Percentiles rank a stretch among this genome's conserved stretches.
Conservation (phyloP, 2,888 invertebrate genomes). For the Cistogaster globosa region DNA sequence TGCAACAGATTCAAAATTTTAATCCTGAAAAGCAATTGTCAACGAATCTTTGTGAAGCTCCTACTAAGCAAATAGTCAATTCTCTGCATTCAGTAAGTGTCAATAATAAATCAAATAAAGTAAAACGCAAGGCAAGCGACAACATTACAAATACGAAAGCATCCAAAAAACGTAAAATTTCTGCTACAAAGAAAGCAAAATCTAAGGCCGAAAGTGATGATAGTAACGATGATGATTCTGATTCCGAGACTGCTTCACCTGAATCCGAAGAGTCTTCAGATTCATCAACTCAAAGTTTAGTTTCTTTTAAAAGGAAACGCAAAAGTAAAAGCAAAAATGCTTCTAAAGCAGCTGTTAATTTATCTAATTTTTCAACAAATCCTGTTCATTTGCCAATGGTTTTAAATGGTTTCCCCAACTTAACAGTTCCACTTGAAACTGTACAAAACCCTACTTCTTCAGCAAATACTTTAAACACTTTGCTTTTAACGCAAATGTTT, state of each 20-base stretch:
- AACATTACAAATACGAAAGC: constrained; percentile 46
- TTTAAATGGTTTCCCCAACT: constrained; percentile 47
- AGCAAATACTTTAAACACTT: constrained; percentile 68
- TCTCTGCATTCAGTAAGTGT: neutral
- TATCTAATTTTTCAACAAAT: constrained; percentile 40
- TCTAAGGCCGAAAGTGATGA: constrained; percentile 65
- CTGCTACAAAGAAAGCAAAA: constrained; percentile 51
- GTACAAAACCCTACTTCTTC: constrained; percentile 47
- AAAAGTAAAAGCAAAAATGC: constrained; percentile 58
- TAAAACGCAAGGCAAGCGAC: constrained; percentile 69
- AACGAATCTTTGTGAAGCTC: neutral
- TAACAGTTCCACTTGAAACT: constrained; percentile 28
- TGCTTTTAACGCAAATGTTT: constrained; percentile 71
- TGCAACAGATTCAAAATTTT: constrained; percentile 77
- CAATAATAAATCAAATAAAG: constrained; percentile 68
- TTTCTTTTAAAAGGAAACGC: constrained; percentile 47
- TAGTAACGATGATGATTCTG: constrained; percentile 55
- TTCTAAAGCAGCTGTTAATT: constrained; percentile 20
- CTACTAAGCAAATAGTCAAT: constrained; percentile 38
- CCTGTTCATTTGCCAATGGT: constrained; percentile 44
- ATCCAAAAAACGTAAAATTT: constrained; percentile 58
- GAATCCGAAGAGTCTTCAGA: constrained; percentile 45
- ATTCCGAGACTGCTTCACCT: constrained; percentile 43
- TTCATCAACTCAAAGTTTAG: constrained; percentile 47
- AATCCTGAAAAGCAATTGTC: constrained; percentile 73